Percentiles rank a stretch among this genome's conserved stretches.
Conservation (phyloP, 2,888 invertebrate genomes). For the Cryptus viduatorius region DNA sequence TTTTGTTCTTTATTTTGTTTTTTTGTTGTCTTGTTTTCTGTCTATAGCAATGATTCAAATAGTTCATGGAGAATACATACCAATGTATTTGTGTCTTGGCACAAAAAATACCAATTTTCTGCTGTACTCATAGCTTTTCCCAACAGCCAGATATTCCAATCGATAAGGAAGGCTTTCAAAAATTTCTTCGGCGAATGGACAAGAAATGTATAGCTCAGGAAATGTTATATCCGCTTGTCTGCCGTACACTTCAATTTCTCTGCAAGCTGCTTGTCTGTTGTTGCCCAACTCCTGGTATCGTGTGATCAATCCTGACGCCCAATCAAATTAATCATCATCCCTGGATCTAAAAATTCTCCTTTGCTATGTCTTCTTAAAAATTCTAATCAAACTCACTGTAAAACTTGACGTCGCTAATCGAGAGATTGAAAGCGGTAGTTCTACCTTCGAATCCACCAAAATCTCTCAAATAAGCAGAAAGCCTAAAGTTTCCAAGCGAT, state of each 20-base stretch:
- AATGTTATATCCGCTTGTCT: conserved; percentile 65
- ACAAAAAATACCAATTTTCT: conserved; percentile 80
- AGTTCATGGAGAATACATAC: conserved; percentile 68
- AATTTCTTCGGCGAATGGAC: conserved; percentile 76
- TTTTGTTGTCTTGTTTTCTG: too few species aligned
- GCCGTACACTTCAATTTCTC: conserved; percentile 71
- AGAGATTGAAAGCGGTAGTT: conserved; percentile 81
- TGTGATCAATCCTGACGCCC: conserved; percentile 74
- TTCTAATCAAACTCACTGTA: conserved; percentile 73
- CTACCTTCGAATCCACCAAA: conserved; percentile 65
- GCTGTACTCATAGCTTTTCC: conserved; percentile 76
- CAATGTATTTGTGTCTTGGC: conserved; percentile 77
- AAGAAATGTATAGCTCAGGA: conserved; percentile 77
- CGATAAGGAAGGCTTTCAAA: conserved; percentile 77
- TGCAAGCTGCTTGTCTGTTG: conserved; percentile 74
- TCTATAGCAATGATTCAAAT: not conserved
- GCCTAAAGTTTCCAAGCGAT: conserved; percentile 73
- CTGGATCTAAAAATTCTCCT: not conserved
- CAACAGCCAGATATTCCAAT: conserved; percentile 76
- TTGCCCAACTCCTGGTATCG: conserved; percentile 78
- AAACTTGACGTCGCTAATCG: conserved; percentile 76
- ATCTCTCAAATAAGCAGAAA: conserved; percentile 76
- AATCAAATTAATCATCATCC: not conserved
- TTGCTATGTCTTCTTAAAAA: not conserved
- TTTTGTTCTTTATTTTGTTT: too few species aligned